Base-by-base conservation (phyloP, 2,113 vertebrate genomes). In the Gallinago undulata region DNA sequence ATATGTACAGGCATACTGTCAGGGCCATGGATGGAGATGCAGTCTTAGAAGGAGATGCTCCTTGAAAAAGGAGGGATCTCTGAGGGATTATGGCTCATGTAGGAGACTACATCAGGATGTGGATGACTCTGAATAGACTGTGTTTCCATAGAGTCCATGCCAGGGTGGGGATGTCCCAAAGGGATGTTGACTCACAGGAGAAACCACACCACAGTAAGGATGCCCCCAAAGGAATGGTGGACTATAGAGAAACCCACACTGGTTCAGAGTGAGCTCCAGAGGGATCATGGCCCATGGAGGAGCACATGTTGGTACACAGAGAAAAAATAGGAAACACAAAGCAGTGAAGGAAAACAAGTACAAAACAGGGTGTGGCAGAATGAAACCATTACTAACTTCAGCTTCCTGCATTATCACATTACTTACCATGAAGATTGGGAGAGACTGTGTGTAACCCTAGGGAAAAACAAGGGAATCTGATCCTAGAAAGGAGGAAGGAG, bases 251-350 rank as follows among this genome's bases (percentile, higher is more conserved):
- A 66, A 5, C 22, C 18, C 50, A 37, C 6, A 4, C 4, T 35
- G 15, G 13, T n/a, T 19, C 15, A 30, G 19, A 10, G 14, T 68
- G 45, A 17, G 14, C 25, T 60, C 9, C 80, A 39, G 48, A n/a
- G 33, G 12, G 8, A 33, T 12, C 2, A 9, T 35, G 11, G 12
- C 21, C 7, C n/a, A 6, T 13, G 25, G 19, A 60, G 11, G 2
- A 47, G 0, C 25, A 22, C 1, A 0, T 25, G 2, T 19, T 43
- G 23, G 18, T 47, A 56, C 19, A 43, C 17, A 33, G 8, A 13
- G 16, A 78, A 77, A 9, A 77, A 80, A 16, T 30, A 63, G 57
- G 33, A 63, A 93, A 57, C 6, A 67, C 4, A 62, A 76, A 86
- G 13, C 3, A n/a, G 3, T 31, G 13, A 64, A 68, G 22, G 7